Conservation (phyloP, 37 sponge, comb jelly and placozoan genomes). For the Halichondria panicea region DNA sequence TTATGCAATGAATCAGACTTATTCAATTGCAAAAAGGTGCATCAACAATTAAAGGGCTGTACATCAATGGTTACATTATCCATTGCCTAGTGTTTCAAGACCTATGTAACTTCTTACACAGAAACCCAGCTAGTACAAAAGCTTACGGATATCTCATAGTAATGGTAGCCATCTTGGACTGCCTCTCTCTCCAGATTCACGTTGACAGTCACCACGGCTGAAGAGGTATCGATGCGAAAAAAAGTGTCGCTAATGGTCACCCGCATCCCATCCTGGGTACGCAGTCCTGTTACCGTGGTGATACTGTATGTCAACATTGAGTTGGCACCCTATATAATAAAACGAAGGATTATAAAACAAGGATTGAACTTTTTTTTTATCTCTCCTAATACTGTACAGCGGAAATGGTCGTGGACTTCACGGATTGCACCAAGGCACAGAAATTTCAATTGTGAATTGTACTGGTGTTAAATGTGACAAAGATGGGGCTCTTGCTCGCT, state of each 20-base stretch:
- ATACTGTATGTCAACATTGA: slow-evolving; percentile 9
- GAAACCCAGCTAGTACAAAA: neutral
- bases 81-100: too few species aligned
- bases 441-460: neutral
- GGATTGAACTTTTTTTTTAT: too few species aligned
- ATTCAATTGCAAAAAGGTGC: too few species aligned
- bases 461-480: neutral
- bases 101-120: too few species aligned
- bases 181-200: slow-evolving; percentile 59
- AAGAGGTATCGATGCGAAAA: slow-evolving; percentile 28
- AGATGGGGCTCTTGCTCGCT: neutral
- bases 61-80: too few species aligned
- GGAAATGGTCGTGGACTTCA: too few species aligned
- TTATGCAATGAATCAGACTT: too few species aligned
- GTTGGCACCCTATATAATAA: neutral
- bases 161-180: slow-evolving; percentile 28
- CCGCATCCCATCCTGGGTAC: slow-evolving; percentile 19
- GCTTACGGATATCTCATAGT: slow-evolving; percentile 38
- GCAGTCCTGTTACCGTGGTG: neutral
- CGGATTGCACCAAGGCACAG: too few species aligned
- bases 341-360: neutral
- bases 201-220: slow-evolving; percentile 54
- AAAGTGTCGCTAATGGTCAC: neutral
- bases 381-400: too few species aligned
- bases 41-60: too few species aligned